phyloP scores from a whole-genome alignment of 2,888 invertebrate species.

The Dasysyrphus tricinctus region DNA sequence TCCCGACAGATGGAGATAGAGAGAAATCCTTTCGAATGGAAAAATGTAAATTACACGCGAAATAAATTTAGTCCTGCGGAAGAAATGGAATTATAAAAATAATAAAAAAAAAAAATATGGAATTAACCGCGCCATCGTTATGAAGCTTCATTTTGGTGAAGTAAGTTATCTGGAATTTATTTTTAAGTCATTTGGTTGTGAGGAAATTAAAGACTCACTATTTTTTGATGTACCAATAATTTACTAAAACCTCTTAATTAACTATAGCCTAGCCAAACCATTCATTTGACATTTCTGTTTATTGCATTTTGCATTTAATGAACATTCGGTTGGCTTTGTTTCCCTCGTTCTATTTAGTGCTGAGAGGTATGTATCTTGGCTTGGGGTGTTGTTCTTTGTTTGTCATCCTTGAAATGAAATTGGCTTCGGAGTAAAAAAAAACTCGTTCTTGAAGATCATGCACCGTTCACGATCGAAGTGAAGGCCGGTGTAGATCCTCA shows the following conservation, averaged over 20 bases:
- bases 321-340: too few relatives aligned
- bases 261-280: not conserved
- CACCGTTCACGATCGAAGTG: too few relatives aligned
- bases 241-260: not conserved
- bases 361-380: too few relatives aligned
- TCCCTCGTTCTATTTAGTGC: too few relatives aligned
- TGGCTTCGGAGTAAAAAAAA: too few relatives aligned
- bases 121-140: slow-evolving; percentile 54
- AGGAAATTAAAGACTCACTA: slow-evolving; percentile 12
- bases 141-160: not conserved
- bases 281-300: too few relatives aligned
- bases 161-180: slow-evolving; percentile 11
- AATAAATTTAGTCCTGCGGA: slow-evolving; percentile 71
- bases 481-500: too few relatives aligned
- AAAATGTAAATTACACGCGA: slow-evolving; percentile 73
- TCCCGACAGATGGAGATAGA: slow-evolving; percentile 39
- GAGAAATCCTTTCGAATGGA: slow-evolving; percentile 68
- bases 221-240: not conserved
- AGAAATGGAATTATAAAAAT: slow-evolving; percentile 50
- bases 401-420: too few relatives aligned
- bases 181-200: slow-evolving; percentile 15
- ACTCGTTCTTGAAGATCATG: too few relatives aligned
- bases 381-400: too few relatives aligned
- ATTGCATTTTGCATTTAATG: too few relatives aligned
- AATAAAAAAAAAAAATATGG: slow-evolving; percentile 11